phyloP scores from a whole-genome alignment of 2,113 vertebrate species.

The Petrocephalus microphthalmus region DNA sequence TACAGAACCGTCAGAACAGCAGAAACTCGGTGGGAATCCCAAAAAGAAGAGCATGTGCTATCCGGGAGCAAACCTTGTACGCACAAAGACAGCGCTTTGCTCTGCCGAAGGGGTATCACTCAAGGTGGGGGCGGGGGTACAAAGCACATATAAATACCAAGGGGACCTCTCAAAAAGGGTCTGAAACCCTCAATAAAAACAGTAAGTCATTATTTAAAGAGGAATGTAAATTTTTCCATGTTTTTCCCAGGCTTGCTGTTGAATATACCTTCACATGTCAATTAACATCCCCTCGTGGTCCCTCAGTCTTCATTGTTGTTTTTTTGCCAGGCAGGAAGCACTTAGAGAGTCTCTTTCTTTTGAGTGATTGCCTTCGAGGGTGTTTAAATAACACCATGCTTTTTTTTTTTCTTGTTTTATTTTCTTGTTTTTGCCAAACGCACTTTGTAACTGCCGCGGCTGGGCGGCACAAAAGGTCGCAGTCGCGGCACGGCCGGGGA shows the following conservation, averaged over 20 bases:
- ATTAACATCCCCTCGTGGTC: neutral
- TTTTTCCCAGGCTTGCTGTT: neutral
- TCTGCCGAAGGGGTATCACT: slow-evolving; percentile 60
- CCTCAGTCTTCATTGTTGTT: neutral
- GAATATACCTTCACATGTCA: neutral
- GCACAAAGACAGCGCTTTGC: slow-evolving; percentile 65
- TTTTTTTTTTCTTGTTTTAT: too few relatives aligned
- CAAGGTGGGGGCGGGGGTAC: slow-evolving; percentile 39
- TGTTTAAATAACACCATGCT: too few relatives aligned
- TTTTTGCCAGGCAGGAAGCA: neutral
- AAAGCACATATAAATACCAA: slow-evolving; percentile 56
- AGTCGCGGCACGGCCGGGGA: neutral
- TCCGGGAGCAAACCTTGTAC: slow-evolving; percentile 58
- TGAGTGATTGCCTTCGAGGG: neutral
- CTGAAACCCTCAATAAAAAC: slow-evolving; percentile 50
- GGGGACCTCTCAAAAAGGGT: slow-evolving; percentile 51
- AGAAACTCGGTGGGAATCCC: slow-evolving; percentile 41
- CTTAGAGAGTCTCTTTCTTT: neutral
- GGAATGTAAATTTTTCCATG: slow-evolving; percentile 40
- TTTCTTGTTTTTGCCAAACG: neutral
- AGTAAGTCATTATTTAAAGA: slow-evolving; percentile 58
- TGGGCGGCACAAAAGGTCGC: neutral
- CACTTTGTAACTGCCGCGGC: neutral
- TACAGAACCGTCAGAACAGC: slow-evolving; percentile 38
- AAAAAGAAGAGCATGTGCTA: slow-evolving; percentile 54